Conservation (phyloP, 92 coral and sea anemone genomes). For the Montipora capitata region DNA sequence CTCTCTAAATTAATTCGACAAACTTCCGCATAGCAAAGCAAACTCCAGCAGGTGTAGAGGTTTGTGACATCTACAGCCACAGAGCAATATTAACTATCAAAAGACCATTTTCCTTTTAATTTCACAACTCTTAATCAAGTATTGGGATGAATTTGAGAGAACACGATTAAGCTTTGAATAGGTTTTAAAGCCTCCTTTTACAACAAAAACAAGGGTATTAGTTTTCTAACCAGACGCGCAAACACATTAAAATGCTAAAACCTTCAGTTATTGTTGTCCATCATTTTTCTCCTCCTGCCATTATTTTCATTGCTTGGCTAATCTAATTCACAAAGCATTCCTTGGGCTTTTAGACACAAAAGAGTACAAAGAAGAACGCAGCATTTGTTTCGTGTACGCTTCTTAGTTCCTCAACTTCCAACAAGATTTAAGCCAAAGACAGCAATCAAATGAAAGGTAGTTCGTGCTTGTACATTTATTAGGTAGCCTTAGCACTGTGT, state of each 20-base stretch:
- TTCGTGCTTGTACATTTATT: too few relatives aligned
- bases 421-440: neutral
- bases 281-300: slow-evolving; percentile 17
- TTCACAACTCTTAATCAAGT: neutral
- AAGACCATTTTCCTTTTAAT: neutral
- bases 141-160: neutral
- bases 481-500: too few relatives aligned
- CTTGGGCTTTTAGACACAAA: neutral
- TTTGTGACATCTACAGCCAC: neutral
- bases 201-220: slow-evolving; percentile 7
- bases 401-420: neutral
- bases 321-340: slow-evolving; percentile 3
- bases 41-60: slow-evolving; percentile 13
- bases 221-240: slow-evolving; percentile 3
- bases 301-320: neutral
- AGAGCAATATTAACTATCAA: neutral
- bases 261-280: neutral
- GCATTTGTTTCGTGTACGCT: neutral
- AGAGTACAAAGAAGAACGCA: neutral
- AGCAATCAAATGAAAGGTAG: neutral
- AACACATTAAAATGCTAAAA: neutral
- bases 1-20: neutral
- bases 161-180: neutral
- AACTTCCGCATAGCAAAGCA: neutral
- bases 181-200: neutral